Evolutionary conservation across 2,888 invertebrate genomes (phyloP).

Genomic region (Drosophila kanekoi): DNA sequence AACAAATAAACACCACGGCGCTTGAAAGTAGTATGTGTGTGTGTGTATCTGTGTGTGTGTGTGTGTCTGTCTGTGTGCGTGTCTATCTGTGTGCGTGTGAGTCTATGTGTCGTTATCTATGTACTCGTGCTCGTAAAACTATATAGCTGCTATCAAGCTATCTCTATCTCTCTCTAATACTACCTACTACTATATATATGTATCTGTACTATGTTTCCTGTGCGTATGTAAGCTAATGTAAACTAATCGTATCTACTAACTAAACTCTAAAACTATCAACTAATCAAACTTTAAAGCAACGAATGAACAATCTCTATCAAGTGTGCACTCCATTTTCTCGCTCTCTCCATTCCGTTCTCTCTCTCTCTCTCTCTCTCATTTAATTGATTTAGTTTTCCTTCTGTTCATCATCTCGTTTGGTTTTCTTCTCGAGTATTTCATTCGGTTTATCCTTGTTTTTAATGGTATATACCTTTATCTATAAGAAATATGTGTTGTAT

Average conservation of each 20-base stretch:
- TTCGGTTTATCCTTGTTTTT: conserved; percentile 11
- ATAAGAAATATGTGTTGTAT: conserved; percentile 49
- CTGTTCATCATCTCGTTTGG: conserved; percentile 16
- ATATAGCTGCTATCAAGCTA: conserved; percentile 40
- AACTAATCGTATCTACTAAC: conserved; percentile 30
- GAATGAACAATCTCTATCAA: conserved; percentile 47
- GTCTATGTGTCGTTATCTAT: conserved; percentile 44
- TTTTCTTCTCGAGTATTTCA: background rate
- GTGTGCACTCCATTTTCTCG: conserved; percentile 68
- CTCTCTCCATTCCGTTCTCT: too few species aligned
- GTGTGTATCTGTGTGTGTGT: conserved; percentile 39
- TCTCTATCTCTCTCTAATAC: conserved; percentile 22
- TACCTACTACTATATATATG: conserved; percentile 28
- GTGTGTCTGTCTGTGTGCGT: conserved; percentile 43
- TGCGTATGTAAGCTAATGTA: conserved; percentile 42
- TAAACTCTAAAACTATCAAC: conserved; percentile 27
- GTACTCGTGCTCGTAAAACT: conserved; percentile 41
- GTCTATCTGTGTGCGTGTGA: conserved; percentile 46
- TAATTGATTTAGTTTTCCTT: conserved; percentile 30
- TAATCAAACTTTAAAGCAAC: conserved; percentile 35
- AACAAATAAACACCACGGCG: conserved; percentile 28
- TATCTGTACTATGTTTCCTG: conserved; percentile 45
- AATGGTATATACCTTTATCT: conserved; percentile 6
- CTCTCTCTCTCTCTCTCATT: conserved; percentile 29
- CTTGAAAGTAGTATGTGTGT: conserved; percentile 52